Evolutionary conservation across 2,888 invertebrate genomes (phyloP).

Genomic region (Coenonympha glycerion): DNA sequence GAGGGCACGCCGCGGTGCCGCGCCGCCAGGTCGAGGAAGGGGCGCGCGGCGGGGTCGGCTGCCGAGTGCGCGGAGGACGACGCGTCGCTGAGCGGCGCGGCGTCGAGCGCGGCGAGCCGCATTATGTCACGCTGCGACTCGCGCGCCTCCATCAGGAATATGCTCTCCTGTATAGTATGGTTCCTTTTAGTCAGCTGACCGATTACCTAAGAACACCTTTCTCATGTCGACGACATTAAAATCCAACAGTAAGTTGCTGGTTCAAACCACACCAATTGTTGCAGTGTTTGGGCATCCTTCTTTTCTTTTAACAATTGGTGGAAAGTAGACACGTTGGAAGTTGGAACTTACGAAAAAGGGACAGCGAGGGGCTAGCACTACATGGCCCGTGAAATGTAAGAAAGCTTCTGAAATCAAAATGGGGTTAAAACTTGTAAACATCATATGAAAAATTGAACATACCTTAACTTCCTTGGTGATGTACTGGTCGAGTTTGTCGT

Average conservation of each 20-base stretch:
- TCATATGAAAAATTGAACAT: constrained; percentile 26
- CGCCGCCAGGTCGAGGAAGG: constrained; percentile 48
- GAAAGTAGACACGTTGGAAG: too few relatives aligned
- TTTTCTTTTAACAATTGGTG: too few relatives aligned
- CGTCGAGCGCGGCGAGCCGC: constrained; percentile 48
- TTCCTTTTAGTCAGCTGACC: not conserved
- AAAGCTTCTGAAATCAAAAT: not conserved
- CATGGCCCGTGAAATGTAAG: not conserved
- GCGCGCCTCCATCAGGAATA: constrained; percentile 86
- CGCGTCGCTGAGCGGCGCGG: constrained; percentile 32
- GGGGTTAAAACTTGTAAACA: too few relatives aligned
- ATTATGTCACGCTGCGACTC: constrained; percentile 82
- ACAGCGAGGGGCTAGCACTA: too few relatives aligned
- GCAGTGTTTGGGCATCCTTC: not conserved
- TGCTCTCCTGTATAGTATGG: constrained; percentile 79
- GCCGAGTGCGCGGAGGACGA: constrained; percentile 28
- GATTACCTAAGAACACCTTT: not conserved
- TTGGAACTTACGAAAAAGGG: too few relatives aligned
- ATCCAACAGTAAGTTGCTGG: too few relatives aligned
- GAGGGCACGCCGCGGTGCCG: constrained; percentile 47
- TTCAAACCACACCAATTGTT: not conserved
- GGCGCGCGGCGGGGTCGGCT: constrained; percentile 27
- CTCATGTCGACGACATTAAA: not conserved
- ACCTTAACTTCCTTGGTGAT: constrained; percentile 81
- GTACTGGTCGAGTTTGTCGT: constrained; percentile 91